These are phyloP conservation scores for Emberiza fucata DNA, from an alignment of 2,113 vertebrate genomes.

Conservation along the genomic window DNA sequence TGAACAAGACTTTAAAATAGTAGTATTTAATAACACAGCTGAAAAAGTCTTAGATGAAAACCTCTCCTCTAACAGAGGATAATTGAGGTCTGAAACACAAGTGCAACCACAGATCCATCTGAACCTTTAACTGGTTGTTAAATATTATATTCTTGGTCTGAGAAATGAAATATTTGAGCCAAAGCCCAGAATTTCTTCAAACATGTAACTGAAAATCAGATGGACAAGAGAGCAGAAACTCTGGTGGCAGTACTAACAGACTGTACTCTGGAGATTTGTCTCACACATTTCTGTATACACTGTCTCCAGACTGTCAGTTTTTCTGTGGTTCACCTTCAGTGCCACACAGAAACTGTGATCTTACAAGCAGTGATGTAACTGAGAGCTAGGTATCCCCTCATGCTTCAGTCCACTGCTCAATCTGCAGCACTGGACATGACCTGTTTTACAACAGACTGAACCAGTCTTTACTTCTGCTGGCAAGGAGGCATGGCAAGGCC, in stretches of 20 bases:
- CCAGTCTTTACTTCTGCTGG: neutral
- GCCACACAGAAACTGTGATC: neutral
- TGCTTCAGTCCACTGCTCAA: neutral
- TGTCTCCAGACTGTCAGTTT: neutral
- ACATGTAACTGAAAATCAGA: neutral
- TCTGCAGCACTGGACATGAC: neutral
- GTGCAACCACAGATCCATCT: neutral
- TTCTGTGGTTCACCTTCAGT: neutral
- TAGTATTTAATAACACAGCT: neutral
- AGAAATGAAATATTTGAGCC: neutral
- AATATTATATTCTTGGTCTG: neutral
- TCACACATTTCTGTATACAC: neutral
- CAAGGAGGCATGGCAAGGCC: neutral
- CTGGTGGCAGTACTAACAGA: neutral
- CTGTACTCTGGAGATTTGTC: neutral
- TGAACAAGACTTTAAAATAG: neutral
- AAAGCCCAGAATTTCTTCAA: neutral
- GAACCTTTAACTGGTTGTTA: neutral
- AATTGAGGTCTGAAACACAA: neutral
- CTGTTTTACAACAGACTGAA: neutral
- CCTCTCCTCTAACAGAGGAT: neutral
- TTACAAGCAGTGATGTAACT: neutral
- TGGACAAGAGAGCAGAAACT: neutral
- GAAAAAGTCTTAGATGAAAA: neutral
- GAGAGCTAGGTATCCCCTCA: neutral